Conservation (phyloP, 2,888 invertebrate species). For the Copidosoma aretas region DNA sequence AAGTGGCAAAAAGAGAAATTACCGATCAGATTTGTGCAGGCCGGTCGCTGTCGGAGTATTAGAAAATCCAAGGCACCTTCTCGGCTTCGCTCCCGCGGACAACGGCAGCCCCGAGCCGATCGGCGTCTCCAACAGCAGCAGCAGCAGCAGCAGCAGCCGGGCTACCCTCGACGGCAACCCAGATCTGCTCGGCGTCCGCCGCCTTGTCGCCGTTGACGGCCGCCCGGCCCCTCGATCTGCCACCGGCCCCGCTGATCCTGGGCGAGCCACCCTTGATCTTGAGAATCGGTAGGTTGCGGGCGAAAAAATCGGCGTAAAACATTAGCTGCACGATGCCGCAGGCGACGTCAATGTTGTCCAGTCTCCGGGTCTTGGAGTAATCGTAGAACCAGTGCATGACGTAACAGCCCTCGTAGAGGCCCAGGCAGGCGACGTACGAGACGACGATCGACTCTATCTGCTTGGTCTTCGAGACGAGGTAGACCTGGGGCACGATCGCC, state of each 20-base stretch:
- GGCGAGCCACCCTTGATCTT: conserved; percentile 17
- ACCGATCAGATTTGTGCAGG: too few relatives aligned
- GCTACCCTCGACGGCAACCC: neutral
- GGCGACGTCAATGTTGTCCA: conserved; percentile 18
- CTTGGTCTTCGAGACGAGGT: conserved; percentile 35
- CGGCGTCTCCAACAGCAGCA: neutral
- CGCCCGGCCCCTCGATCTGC: neutral
- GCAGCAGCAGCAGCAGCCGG: neutral
- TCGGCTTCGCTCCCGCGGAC: neutral
- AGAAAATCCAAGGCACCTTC: too few relatives aligned
- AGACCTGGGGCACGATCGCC: conserved; percentile 37
- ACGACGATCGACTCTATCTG: conserved; percentile 34
- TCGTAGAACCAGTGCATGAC: conserved; percentile 34
- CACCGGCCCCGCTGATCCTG: too few relatives aligned
- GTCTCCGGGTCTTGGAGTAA: neutral
- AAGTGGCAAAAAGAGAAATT: too few relatives aligned
- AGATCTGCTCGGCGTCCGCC: neutral
- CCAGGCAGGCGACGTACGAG: conserved; percentile 34
- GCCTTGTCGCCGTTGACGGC: neutral
- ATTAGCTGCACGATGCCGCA: conserved; percentile 30
- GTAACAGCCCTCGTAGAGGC: conserved; percentile 37
- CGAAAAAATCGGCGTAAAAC: conserved; percentile 37
- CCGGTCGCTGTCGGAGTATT: too few relatives aligned
- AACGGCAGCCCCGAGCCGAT: neutral
- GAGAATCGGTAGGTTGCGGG: conserved; percentile 35